Base-by-base conservation (phyloP, 2,797 vertebrate species). In the Pterois miles region DNA sequence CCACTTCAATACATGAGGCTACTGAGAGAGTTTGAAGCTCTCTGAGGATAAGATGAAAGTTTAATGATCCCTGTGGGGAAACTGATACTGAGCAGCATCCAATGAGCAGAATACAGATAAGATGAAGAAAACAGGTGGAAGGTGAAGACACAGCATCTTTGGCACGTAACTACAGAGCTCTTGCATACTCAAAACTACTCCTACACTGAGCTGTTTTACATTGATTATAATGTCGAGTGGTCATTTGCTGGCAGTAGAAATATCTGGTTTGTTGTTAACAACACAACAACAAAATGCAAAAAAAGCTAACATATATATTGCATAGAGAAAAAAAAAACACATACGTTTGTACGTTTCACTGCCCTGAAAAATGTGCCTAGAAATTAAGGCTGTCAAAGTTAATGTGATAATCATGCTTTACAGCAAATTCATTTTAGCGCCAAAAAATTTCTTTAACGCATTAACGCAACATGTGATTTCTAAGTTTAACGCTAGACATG, bases 1-100 rank as follows among this genome's bases (percentile, higher is more conserved):
- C 65, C 62, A 88, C 68, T 81, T 89, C 23, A 86, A 31, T 60
- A 76, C 53, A 71, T 4, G 71, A 84, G 25, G 50, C 33, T 8
- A 72, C 18, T 71, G 69, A 83, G 59, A 77, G 62, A 71, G 34
- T 68, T 33, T 43, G 3, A 81, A 85, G 74, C 54, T 78, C 70
- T 74, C 33, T 34, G 34, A 71, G 63, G 65, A 50, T 3, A 22
- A 48, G 65, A 76, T 27, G 18, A 72, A 65, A 70, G 74, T 67
- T 70, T 50, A 74, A 81, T 36, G 36, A 50, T 77, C 59, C 66
- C 68, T 12, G 27, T 1, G 63, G 62, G 64, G 58, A 57, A 74
- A 74, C 8, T 3, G 65, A 74, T 38, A 58, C 22, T 20, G 5
- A 1, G n/a, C 33, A 29, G 29, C 22, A 22, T 8, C 10, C 1